Evolutionary conservation across 2,797 vertebrate species (phyloP).

Genomic region (Salmo trutta): DNA sequence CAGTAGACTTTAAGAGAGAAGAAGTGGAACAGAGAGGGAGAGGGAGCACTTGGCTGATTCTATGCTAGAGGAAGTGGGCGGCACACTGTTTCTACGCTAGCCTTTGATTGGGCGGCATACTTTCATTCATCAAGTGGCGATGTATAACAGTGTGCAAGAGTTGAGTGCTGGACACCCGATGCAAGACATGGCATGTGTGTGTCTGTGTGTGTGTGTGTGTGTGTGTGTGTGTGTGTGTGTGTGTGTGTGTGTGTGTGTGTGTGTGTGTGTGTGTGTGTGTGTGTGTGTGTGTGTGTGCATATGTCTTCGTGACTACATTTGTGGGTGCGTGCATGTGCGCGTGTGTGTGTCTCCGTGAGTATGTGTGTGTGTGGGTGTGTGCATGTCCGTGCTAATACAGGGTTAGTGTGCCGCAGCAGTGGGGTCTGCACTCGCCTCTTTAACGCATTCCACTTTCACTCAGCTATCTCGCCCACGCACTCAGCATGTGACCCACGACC

Average conservation of each 20-base stretch:
- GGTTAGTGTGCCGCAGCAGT: constrained; percentile 38
- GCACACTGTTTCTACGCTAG: constrained; percentile 15
- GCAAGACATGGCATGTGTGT: not conserved
- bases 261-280: not conserved
- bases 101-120: constrained; percentile 57
- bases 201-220: constrained; percentile 4
- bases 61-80: constrained; percentile 12
- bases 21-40: constrained; percentile 14
- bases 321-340: not conserved
- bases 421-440: constrained; percentile 54
- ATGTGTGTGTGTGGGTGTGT: not conserved
- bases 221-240: constrained; percentile 1
- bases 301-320: constrained; percentile 25
- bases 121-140: constrained; percentile 63
- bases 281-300: constrained; percentile 20
- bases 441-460: constrained; percentile 77
- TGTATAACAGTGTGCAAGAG: constrained; percentile 63
- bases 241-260: not conserved
- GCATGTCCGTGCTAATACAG: not conserved
- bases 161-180: constrained; percentile 39
- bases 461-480: constrained; percentile 69
- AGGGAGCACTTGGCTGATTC: constrained; percentile 7
- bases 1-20: not conserved
- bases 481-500: constrained; percentile 70
- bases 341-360: not conserved